Base-by-base conservation (phyloP, 2,888 invertebrate genomes). In the Deroplatys truncata region DNA sequence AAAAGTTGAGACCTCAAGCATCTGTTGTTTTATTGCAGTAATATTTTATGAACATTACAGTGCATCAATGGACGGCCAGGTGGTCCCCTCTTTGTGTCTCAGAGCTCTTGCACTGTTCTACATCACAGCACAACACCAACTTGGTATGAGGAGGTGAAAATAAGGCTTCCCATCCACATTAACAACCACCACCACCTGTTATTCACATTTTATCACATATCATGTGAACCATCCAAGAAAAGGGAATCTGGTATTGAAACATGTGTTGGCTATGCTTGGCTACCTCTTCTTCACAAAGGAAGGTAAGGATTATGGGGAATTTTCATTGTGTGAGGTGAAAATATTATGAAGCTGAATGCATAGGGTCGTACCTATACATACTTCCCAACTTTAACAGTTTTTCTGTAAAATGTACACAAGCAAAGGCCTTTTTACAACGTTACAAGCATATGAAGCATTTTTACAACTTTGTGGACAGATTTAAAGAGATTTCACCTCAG, bases 151-250 rank as follows among this genome's bases (percentile, higher is more conserved):
- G 99, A 99, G 94, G 96, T 98, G 85, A 99, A 99, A 94, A 95
- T 99, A 90, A 95, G 97, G 35, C 94, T 99, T 82, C 99, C 99
- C 0, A 95, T 98, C 28, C 97, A 98, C 91, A 94, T 99, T 88
- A 96, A 97, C 84, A 94, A 96, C 0, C 96, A 96, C 88, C 99
- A 99, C 93, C 99, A 99, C 93, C 94, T 99, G 89, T 95, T 99
- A 88, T 99, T 99, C 94, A 98, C 98, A 7, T 99, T 99, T 94
- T 97, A 98, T 92, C 99, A 99, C 93, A 97, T 99, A 90, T 98
- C 98, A 90, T 99, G 99, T 93, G 97, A 98, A 94, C 95, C 97
- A 91, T 95, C 97, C 88, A 97, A 97, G 93, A 95, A 95, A 92
- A 95, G 96, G 89, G 97, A 97, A 91, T 95, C 96, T 72, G 96